These are phyloP conservation scores for Drosophila sordidula DNA, from an alignment of 2,888 invertebrate species.

Conservation along the genomic window DNA sequence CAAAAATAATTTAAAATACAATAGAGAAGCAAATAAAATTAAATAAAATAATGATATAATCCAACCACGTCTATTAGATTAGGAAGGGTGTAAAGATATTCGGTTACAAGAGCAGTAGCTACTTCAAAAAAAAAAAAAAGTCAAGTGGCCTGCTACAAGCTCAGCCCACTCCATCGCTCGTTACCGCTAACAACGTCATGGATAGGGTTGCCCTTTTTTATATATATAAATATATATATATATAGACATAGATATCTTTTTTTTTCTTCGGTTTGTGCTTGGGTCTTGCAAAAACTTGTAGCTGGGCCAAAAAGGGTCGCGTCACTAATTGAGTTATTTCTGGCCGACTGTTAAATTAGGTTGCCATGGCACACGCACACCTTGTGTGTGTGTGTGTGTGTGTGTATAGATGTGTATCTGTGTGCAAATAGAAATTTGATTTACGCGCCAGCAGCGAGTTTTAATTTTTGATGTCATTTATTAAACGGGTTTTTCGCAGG, in stretches of 20 bases:
- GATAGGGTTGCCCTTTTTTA: conserved; percentile 48
- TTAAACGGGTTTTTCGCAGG: conserved; percentile 56
- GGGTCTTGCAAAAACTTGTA: conserved; percentile 10
- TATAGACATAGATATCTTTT: neutral
- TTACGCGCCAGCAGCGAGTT: conserved; percentile 60
- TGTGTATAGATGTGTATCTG: conserved; percentile 2
- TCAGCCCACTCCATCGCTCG: conserved; percentile 28
- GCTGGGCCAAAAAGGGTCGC: conserved; percentile 41
- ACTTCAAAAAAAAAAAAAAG: conserved; percentile 24
- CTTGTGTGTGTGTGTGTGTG: neutral
- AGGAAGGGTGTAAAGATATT: conserved; percentile 6
- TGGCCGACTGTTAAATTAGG: conserved; percentile 75
- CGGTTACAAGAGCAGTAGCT: neutral
- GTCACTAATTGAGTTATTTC: conserved; percentile 74
- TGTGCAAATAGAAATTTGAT: conserved; percentile 59
- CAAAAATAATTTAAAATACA: no score
- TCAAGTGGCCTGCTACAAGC: conserved; percentile 44
- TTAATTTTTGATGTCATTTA: conserved; percentile 78
- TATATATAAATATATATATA: neutral
- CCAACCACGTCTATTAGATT: neutral
- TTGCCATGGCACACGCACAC: conserved; percentile 34
- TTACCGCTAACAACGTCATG: conserved; percentile 69
- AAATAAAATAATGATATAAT: neutral
- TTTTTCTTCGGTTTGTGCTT: conserved; percentile 6
- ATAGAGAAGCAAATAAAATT: no score